These are phyloP conservation scores for Adineta ricciae DNA, from an alignment of 2,888 invertebrate genomes.

Conservation along the genomic window DNA sequence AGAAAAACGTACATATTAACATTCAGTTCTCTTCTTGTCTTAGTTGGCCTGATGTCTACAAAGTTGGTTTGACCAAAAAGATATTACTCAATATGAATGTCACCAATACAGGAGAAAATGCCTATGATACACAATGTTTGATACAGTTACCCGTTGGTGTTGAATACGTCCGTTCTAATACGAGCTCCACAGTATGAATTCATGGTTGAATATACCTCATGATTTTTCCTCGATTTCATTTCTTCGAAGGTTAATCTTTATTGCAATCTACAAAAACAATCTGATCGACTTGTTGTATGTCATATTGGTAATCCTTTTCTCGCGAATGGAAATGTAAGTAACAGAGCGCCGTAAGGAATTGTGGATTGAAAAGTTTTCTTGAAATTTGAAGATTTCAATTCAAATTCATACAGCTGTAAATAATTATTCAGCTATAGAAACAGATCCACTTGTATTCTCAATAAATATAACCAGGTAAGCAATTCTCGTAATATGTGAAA, in stretches of 20 bases:
- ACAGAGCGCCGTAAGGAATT: neutral
- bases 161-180: slow-evolving; percentile 22
- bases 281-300: neutral
- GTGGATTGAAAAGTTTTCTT: neutral
- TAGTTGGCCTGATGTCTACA: slow-evolving; percentile 26
- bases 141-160: slow-evolving; percentile 27
- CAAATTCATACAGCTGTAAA: neutral
- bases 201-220: too few species aligned
- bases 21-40: neutral
- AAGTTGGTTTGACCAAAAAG: slow-evolving; percentile 22
- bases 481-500: too few species aligned
- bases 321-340: neutral
- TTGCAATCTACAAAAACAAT: neutral
- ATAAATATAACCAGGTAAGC: neutral
- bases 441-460: neutral
- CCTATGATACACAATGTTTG: slow-evolving; percentile 27
- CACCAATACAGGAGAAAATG: slow-evolving; percentile 25
- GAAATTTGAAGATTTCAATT: neutral
- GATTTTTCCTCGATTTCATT: too few species aligned
- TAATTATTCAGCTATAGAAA: neutral
- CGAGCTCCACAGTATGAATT: neutral
- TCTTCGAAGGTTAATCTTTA: neutral
- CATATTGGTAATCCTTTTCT: slow-evolving; percentile 2
- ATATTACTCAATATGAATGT: slow-evolving; percentile 28
- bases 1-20: too few species aligned